These are phyloP conservation scores for Lampris incognitus DNA, from an alignment of 2,113 vertebrate species.

Conservation along the genomic window DNA sequence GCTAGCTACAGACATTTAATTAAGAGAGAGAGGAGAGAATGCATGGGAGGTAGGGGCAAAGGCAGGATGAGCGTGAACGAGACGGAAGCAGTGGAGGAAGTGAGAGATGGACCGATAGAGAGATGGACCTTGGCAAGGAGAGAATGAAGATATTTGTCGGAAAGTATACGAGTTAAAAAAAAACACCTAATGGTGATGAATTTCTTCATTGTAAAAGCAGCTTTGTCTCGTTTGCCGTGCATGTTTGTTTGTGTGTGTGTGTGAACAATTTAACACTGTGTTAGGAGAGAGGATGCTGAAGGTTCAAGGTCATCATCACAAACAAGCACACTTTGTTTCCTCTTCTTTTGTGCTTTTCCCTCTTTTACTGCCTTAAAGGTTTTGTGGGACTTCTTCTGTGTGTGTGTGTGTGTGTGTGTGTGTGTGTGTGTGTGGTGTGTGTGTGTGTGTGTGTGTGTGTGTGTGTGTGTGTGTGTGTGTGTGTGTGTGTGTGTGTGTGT, in stretches of 20 bases:
- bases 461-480: constrained; percentile 2
- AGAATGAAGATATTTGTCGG: constrained; percentile 44
- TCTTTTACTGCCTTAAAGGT: not conserved
- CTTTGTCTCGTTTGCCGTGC: constrained; percentile 42
- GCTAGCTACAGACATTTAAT: constrained; percentile 72
- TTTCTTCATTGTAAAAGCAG: constrained; percentile 70
- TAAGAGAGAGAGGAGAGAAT: constrained; percentile 39
- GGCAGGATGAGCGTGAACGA: constrained; percentile 19
- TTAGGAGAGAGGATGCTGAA: too few relatives aligned
- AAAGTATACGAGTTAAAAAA: constrained; percentile 64
- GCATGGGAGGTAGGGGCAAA: constrained; percentile 29
- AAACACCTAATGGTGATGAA: constrained; percentile 72
- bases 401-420: constrained; percentile 14
- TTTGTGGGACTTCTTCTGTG: not conserved
- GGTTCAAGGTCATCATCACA: not conserved
- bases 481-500: constrained; percentile 12
- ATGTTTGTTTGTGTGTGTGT: constrained; percentile 28
- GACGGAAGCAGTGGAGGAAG: constrained; percentile 33
- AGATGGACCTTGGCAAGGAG: constrained; percentile 25
- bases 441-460: constrained; percentile 19
- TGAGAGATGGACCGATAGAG: constrained; percentile 42
- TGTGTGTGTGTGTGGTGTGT: constrained; percentile 23
- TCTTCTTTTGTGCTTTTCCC: not conserved
- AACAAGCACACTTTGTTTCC: constrained; percentile 25
- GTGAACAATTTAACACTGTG: not conserved